A percentile compares a stretch with the other conserved stretches of the same genome.
Evolutionary conservation across 1,140 invertebrate genomes (phyloP).

Genomic region (Chelonus insularis): DNA sequence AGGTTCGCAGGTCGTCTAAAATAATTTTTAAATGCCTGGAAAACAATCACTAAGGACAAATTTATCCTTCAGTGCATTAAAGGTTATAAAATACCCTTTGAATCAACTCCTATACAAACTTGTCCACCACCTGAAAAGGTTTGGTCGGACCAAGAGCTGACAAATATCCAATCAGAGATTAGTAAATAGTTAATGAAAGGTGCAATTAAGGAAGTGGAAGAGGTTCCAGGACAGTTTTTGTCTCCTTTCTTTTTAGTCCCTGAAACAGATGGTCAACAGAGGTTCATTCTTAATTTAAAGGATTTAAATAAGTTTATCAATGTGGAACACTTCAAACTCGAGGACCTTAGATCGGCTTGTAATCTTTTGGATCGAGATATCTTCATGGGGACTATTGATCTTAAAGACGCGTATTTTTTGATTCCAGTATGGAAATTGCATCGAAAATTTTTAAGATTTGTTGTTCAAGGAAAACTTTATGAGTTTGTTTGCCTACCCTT

Average conservation of each 20-base stretch:
- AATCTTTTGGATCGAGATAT: conserved; percentile 12
- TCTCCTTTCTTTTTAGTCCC: neutral
- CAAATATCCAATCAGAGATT: neutral
- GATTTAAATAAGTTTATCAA: conserved; percentile 20
- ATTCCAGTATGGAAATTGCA: conserved; percentile 22
- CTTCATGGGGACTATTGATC: conserved; percentile 22
- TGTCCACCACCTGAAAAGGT: neutral
- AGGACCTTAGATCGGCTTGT: conserved; percentile 23
- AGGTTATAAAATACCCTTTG: conserved; percentile 18
- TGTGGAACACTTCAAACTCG: conserved; percentile 26
- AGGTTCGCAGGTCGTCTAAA: conserved; percentile 19
- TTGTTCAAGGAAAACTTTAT: conserved; percentile 25
- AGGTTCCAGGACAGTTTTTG: neutral
- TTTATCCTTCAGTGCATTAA: conserved; percentile 17
- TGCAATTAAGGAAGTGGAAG: neutral
- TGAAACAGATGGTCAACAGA: neutral
- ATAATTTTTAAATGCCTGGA: conserved; percentile 13
- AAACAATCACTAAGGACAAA: conserved; percentile 14
- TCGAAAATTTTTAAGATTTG: conserved; percentile 34
- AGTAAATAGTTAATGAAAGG: neutral
- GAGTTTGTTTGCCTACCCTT: conserved; percentile 33
- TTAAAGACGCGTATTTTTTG: conserved; percentile 29
- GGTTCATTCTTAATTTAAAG: conserved; percentile 8
- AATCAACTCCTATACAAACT: neutral
- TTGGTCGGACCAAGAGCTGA: neutral